Evolutionary conservation across 2,113 vertebrate genomes (phyloP).

Genomic region (Pangasianodon hypophthalmus): DNA sequence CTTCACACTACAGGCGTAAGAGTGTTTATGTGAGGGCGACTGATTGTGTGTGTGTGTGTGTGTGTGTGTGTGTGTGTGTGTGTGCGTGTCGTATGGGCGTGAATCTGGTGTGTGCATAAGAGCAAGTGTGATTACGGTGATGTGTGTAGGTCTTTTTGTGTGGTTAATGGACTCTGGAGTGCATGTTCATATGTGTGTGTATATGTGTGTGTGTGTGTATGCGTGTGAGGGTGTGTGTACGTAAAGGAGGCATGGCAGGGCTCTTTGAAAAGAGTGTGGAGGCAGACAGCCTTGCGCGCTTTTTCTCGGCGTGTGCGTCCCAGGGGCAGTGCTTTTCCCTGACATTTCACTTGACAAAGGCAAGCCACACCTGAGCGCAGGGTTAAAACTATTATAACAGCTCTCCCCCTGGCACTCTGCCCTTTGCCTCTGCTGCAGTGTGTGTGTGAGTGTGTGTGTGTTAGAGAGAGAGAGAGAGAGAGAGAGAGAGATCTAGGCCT

Average conservation of each 20-base stretch:
- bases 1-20: not conserved
- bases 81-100: not conserved
- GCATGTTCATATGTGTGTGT: not conserved
- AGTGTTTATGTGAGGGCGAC: not conserved
- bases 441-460: conserved; percentile 59
- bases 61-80: conserved; percentile 3
- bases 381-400: conserved; percentile 79
- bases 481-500: conserved; percentile 28
- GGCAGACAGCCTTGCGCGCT: conserved; percentile 49
- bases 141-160: conserved; percentile 29
- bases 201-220: conserved; percentile 12
- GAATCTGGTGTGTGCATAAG: conserved; percentile 1
- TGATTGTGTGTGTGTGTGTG: conserved; percentile 7
- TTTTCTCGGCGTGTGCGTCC: conserved; percentile 55
- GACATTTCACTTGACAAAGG: conserved; percentile 82
- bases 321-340: conserved; percentile 74
- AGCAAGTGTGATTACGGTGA: conserved; percentile 10
- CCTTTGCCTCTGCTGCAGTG: conserved; percentile 69
- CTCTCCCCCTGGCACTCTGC: conserved; percentile 70
- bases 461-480: conserved; percentile 47
- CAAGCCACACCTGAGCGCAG: conserved; percentile 74
- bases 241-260: conserved; percentile 37
- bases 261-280: conserved; percentile 56
- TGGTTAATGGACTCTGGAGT: conserved; percentile 56
- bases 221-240: conserved; percentile 29